Evolutionary conservation across 2,888 invertebrate species (phyloP).

Genomic region (Amorpha juglandis): DNA sequence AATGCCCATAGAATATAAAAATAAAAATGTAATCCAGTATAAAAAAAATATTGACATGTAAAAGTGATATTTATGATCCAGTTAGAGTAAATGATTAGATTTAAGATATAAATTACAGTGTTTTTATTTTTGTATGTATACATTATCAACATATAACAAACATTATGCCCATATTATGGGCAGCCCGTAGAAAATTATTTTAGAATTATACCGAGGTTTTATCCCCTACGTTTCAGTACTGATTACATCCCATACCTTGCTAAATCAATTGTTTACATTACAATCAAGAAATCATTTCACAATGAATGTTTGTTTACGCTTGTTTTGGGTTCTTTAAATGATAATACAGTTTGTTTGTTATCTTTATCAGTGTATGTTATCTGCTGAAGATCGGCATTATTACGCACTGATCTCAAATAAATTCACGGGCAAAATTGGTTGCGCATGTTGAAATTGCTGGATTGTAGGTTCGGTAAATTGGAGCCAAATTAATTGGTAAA

Average conservation of each 20-base stretch:
- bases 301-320: slow-evolving; percentile 15
- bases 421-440: neutral
- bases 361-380: neutral
- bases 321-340: slow-evolving; percentile 8
- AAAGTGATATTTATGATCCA: too few species aligned
- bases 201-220: neutral
- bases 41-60: too few species aligned
- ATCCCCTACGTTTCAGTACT: neutral
- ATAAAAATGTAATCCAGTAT: too few species aligned
- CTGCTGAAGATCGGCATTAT: neutral
- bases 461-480: neutral
- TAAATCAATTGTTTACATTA: slow-evolving; percentile 24
- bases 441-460: slow-evolving; percentile 8
- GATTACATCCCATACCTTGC: neutral
- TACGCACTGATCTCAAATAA: slow-evolving; percentile 7
- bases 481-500: neutral
- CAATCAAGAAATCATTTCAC: slow-evolving; percentile 26
- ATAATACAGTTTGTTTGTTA: slow-evolving; percentile 12
- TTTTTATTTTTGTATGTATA: too few species aligned
- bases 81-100: too few species aligned
- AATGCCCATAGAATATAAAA: too few species aligned
- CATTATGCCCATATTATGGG: too few species aligned
- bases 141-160: too few species aligned
- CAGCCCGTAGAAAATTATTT: neutral
- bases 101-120: too few species aligned